Percentiles rank a stretch among this genome's conserved stretches.
Conservation (phyloP, 2,113 vertebrate species). For the Egretta garzetta region DNA sequence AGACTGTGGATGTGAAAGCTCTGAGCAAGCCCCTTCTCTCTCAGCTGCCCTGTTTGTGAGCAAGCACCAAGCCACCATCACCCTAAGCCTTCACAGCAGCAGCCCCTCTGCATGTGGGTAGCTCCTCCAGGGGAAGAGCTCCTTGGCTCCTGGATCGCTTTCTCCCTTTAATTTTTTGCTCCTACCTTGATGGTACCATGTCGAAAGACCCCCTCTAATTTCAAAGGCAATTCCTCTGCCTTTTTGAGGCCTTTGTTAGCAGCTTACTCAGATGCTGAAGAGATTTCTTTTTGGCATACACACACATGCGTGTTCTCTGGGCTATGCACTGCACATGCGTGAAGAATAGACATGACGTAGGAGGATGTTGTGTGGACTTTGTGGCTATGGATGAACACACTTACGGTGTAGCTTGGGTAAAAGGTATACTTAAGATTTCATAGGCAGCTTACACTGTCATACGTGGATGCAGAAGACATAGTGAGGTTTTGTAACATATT, state of each 20-base stretch:
- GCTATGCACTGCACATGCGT: accelerated
- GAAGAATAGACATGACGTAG: accelerated
- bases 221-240: background rate
- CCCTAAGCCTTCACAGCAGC: background rate
- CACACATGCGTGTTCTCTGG: accelerated
- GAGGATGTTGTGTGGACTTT: background rate
- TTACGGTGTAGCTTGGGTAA: background rate
- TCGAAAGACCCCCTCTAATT: background rate
- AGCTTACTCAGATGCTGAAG: background rate
- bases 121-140: background rate
- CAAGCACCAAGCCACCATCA: background rate
- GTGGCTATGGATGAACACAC: background rate
- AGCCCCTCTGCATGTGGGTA: background rate
- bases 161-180: background rate
- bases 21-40: background rate
- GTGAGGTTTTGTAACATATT: background rate
- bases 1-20: background rate
- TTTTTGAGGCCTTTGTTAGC: background rate
- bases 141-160: background rate
- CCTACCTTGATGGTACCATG: background rate
- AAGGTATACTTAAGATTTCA: background rate
- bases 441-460: background rate
- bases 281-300: background rate
- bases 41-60: background rate
- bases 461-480: background rate